Percentiles rank a stretch among this genome's conserved stretches.
These are phyloP conservation scores for Linepithema humile DNA, from an alignment of 1,140 invertebrate species.

Conservation along the genomic window DNA sequence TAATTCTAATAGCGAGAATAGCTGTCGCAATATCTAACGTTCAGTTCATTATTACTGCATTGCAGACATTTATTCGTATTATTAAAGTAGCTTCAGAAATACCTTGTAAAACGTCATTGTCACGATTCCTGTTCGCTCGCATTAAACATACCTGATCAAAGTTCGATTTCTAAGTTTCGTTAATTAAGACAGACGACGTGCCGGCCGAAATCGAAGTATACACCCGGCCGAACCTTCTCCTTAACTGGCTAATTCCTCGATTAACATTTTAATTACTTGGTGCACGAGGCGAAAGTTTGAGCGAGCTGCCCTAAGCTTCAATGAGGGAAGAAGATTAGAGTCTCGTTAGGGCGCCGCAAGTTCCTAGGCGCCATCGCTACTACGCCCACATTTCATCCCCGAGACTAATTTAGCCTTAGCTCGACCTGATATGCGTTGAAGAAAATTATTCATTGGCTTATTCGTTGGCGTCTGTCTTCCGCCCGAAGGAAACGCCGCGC, in stretches of 20 bases:
- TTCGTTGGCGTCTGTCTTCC: slow-evolving; percentile 11
- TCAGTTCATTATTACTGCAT: neutral
- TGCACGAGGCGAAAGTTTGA: slow-evolving; percentile 49
- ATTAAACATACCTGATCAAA: slow-evolving; percentile 34
- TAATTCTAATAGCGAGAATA: neutral
- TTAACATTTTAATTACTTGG: slow-evolving; percentile 69
- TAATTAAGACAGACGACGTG: slow-evolving; percentile 48
- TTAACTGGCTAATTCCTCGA: slow-evolving; percentile 61
- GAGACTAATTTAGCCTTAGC: slow-evolving; percentile 45
- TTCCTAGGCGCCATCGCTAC: neutral
- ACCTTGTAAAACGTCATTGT: no score
- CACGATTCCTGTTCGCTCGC: neutral
- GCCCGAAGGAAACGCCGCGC: neutral
- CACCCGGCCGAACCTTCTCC: slow-evolving; percentile 10
- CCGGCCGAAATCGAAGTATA: slow-evolving; percentile 37
- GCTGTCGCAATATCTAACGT: neutral
- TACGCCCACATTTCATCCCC: slow-evolving; percentile 58
- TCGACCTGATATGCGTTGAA: slow-evolving; percentile 41
- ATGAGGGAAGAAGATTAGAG: slow-evolving; percentile 68
- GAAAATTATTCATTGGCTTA: slow-evolving; percentile 56
- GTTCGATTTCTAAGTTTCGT: slow-evolving; percentile 7
- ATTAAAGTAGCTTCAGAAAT: no score
- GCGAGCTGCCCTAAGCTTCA: slow-evolving; percentile 42
- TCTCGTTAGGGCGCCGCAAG: slow-evolving; percentile 59
- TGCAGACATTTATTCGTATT: neutral